A percentile compares a stretch with the other conserved stretches of the same genome.
These are phyloP conservation scores for Butorides virescens DNA, from an alignment of 2,113 vertebrate species.

Conservation along the genomic window DNA sequence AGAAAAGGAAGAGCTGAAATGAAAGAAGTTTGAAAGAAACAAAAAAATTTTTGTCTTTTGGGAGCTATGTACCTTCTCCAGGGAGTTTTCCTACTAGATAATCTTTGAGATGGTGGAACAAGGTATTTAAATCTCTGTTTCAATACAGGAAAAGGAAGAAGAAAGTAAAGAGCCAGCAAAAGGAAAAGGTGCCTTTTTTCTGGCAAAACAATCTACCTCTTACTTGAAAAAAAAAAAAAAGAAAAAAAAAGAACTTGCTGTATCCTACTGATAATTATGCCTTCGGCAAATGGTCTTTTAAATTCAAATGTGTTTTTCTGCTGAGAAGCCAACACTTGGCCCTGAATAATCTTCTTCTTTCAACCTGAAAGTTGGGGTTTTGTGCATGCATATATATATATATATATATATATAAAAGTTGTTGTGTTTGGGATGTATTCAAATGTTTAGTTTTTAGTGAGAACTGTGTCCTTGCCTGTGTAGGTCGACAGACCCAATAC, in stretches of 20 bases:
- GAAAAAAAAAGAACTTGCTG: neutral
- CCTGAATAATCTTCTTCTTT: neutral
- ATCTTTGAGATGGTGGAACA: slow-evolving; percentile 20
- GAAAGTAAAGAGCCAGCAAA: slow-evolving; percentile 8
- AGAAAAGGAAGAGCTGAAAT: neutral
- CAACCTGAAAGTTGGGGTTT: neutral
- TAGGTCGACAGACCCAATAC: neutral
- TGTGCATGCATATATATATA: neutral
- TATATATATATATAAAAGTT: neutral
- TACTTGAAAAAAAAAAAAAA: neutral
- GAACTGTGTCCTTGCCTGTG: neutral
- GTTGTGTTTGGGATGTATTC: neutral
- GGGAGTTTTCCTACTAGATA: slow-evolving; percentile 40
- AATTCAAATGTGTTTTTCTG: neutral
- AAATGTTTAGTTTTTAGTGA: neutral
- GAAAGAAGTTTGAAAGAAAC: neutral
- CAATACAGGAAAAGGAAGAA: neutral
- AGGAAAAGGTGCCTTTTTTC: neutral
- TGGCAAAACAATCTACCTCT: neutral
- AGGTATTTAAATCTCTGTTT: slow-evolving; percentile 39
- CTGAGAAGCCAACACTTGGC: neutral
- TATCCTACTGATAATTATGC: neutral
- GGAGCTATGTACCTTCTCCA: slow-evolving; percentile 21
- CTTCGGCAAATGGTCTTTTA: neutral
- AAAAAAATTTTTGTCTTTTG: neutral